phyloP scores from a whole-genome alignment of 2,113 vertebrate species.

The Grallaria varia region DNA sequence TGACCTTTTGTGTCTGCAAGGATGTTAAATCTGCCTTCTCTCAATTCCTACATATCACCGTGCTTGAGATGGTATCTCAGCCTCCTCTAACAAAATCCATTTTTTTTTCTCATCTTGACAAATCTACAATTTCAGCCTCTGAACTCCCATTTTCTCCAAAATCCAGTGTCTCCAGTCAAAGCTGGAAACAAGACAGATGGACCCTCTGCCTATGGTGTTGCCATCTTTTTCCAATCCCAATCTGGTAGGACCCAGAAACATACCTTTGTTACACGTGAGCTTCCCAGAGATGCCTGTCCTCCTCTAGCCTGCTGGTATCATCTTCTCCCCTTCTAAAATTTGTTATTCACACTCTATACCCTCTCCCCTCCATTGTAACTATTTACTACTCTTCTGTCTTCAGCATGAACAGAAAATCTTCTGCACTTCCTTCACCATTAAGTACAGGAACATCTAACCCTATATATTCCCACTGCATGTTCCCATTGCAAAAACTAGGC shows the following conservation, averaged over 20 bases:
- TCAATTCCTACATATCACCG: not conserved
- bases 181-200: not conserved
- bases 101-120: not conserved
- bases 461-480: not conserved
- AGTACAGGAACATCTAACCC: rapidly evolving
- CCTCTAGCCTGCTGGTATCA: not conserved
- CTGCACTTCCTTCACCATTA: not conserved
- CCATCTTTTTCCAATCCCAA: not conserved
- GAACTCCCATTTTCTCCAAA: not conserved
- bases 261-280: rapidly evolving
- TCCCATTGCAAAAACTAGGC: not conserved
- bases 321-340: not conserved
- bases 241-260: not conserved
- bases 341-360: not conserved
- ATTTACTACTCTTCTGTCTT: not conserved
- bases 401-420: not conserved
- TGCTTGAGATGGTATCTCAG: not conserved
- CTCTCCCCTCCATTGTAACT: too few relatives aligned
- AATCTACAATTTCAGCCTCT: not conserved
- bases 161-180: not conserved
- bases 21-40: not conserved
- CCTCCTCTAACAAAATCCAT: not conserved
- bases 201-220: not conserved
- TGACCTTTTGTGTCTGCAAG: not conserved
- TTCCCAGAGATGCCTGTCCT: not conserved